These are phyloP conservation scores for Scomberomorus guttatus DNA, from an alignment of 2,797 vertebrate species.

Conservation along the genomic window DNA sequence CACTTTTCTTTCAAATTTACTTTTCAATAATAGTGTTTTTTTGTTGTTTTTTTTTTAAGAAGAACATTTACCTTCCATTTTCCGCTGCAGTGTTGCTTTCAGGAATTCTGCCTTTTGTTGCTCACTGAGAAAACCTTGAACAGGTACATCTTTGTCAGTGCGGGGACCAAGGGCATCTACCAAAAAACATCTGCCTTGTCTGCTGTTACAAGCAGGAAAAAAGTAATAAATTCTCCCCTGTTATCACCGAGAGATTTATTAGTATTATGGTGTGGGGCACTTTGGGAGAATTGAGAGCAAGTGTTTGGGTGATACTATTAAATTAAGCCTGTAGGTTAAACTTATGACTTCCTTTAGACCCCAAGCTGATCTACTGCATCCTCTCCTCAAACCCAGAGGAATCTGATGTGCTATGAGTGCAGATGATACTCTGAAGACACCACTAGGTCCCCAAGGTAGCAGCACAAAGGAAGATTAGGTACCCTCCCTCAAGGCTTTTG, in stretches of 20 bases:
- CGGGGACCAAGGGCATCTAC: not conserved
- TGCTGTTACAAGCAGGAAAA: conserved; percentile 34
- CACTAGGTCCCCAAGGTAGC: conserved; percentile 69
- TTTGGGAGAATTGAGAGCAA: conserved; percentile 49
- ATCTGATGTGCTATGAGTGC: conserved; percentile 40
- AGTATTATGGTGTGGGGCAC: conserved; percentile 37
- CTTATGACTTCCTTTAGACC: conserved; percentile 65
- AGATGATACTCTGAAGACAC: conserved; percentile 73
- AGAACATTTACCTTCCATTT: not conserved
- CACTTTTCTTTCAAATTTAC: not conserved
- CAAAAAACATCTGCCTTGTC: conserved; percentile 26
- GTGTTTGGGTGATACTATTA: conserved; percentile 49
- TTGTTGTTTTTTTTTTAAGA: not conserved
- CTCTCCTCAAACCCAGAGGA: conserved; percentile 58
- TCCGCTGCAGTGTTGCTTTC: conserved; percentile 7
- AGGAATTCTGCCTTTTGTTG: conserved; percentile 18
- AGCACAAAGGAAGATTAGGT: conserved; percentile 80
- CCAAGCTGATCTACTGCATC: conserved; percentile 50
- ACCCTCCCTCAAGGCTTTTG: conserved; percentile 76
- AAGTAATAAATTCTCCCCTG: conserved; percentile 30
- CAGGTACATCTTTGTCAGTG: conserved; percentile 17
- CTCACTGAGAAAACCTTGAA: conserved; percentile 11
- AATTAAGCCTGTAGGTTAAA: conserved; percentile 57
- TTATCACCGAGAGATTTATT: conserved; percentile 51
- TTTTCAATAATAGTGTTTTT: conserved; percentile 22